Evolutionary conservation across 2,113 vertebrate genomes (phyloP), one percentile per base, ranked within the genome.

Genomic region (Chaenogobius annularis): DNA sequence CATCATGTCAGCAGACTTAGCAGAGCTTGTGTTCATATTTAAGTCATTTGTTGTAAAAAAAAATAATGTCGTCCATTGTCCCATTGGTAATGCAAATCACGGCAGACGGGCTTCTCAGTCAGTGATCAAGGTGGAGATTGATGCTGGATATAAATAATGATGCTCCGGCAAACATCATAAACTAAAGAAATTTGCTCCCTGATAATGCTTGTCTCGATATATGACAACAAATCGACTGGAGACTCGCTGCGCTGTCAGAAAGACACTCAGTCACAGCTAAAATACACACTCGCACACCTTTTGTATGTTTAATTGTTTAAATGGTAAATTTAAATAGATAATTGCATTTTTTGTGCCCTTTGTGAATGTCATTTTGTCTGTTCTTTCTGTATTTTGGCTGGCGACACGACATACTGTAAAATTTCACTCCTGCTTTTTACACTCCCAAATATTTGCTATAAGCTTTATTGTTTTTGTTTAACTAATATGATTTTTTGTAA

Each of bases 81-180:
- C 74, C 73, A 23, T n/a, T 74, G 69, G 79, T 79, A 79, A 77
- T 77, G 78, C 69, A 77, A 73, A 85, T 85, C 37, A 35, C 44
- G 66, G 75, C 80, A 80, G 66, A n/a, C 58, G 48, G 68, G 70
- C 59, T 70, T 44, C 31, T 69, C 22, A 64, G 82, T 80, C 82
- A 83, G 63, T 82, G 59, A 78, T 83, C 72, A 80, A 75, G 71
- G 72, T 73, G 72, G 20, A 23, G 55, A 70, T 74, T 69, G 58
- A 73, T 59, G 72, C 44, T 2, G 61, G 54, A 71, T 68, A 73
- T 70, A 85, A 86, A 85, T 84, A 81, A 84, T 70, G 58, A 74
- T 65, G 61, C 66, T 59, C 35, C 48, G 47, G 75, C 35, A 70
- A 71, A 75, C 48, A 70, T 75, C 46, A 74, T 50, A 65, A 73